Evolutionary conservation across 2,888 invertebrate species (phyloP).

Genomic region (Epirrhoe tristata): DNA sequence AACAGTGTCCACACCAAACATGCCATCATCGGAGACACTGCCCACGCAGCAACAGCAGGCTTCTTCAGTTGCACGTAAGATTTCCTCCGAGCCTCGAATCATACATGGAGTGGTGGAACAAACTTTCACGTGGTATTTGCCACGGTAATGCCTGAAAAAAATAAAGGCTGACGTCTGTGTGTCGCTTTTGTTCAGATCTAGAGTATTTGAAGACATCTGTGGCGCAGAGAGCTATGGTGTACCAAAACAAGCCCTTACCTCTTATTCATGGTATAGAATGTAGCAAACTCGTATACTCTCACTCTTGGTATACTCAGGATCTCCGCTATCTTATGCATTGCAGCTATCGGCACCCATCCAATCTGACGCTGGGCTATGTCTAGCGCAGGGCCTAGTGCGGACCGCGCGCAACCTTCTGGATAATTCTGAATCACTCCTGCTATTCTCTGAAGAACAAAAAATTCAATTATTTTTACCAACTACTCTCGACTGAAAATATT

Average conservation of each 20-base stretch:
- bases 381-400: constrained; percentile 60
- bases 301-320: constrained; percentile 68
- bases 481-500: too few species aligned
- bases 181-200: background rate
- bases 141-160: constrained; percentile 61
- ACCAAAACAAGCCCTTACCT: constrained; percentile 50
- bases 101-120: constrained; percentile 76
- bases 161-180: background rate
- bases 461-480: background rate
- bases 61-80: constrained; percentile 64
- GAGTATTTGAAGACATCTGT: background rate
- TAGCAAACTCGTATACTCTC: constrained; percentile 74
- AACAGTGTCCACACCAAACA: constrained; percentile 74
- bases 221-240: too few species aligned
- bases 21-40: constrained; percentile 60
- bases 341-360: constrained; percentile 78
- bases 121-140: constrained; percentile 73
- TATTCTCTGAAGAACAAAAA: constrained; percentile 60
- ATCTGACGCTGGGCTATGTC: constrained; percentile 76
- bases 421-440: constrained; percentile 68
- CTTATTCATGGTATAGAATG: constrained; percentile 75
- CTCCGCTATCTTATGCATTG: constrained; percentile 75
- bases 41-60: constrained; percentile 64
- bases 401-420: constrained; percentile 67
- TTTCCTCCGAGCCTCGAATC: constrained; percentile 69